phyloP scores from a whole-genome alignment of 1,140 invertebrate species.

The Bombus superbus region DNA sequence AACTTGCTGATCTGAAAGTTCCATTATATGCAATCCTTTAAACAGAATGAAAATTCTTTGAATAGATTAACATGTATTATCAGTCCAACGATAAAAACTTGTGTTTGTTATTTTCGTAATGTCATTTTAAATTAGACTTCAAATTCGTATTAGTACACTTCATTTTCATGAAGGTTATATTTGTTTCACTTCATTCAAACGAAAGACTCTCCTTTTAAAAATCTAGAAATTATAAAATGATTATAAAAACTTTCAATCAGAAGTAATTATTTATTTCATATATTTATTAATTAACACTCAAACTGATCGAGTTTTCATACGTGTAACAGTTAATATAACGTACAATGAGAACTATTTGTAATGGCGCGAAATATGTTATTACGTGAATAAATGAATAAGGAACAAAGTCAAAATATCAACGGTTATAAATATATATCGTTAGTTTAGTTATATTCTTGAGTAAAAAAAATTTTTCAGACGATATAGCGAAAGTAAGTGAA shows the following conservation, averaged over 20 bases:
- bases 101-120: background rate
- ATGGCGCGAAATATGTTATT: constrained; percentile 22
- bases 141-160: background rate
- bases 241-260: background rate
- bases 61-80: background rate
- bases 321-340: background rate
- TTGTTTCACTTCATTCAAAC: background rate
- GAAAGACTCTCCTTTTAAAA: background rate
- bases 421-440: background rate
- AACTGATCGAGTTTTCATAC: background rate
- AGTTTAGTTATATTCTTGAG: background rate
- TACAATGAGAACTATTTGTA: background rate
- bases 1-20: constrained; percentile 10
- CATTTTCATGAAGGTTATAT: constrained; percentile 22
- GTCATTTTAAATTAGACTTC: background rate
- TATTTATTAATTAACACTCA: background rate
- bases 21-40: constrained; percentile 11
- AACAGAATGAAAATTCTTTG: background rate
- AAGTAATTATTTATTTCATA: background rate
- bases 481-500: background rate
- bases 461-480: background rate
- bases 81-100: background rate
- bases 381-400: background rate
- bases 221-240: background rate
- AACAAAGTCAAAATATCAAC: background rate